Evolutionary conservation across 2,797 vertebrate genomes (phyloP), one percentile per base, ranked within the genome.

Genomic region (Diplodus sargus): DNA sequence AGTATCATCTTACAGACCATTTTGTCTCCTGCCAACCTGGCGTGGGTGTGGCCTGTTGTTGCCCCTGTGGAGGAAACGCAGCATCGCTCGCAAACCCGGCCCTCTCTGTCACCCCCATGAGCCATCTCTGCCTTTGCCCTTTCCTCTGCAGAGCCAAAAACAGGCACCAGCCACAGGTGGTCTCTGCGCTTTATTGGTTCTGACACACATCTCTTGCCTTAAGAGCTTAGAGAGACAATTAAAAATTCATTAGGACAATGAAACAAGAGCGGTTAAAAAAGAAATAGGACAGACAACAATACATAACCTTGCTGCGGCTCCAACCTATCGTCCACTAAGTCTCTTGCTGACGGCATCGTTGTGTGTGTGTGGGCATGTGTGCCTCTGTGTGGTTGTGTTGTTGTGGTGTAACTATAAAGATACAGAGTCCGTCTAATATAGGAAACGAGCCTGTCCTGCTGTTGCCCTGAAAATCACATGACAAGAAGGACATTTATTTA

Each of bases 101-200:
- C 82, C 59, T 45, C 76, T 57, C 74, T 43, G 23, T 79, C 79
- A 70, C 42, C 78, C 84, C 92, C 87, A 83, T 76, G 70, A 88
- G 93, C 83, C 65, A 88, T 88, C 76, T 90, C 83, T 90, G 90
- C 87, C 88, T 93, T 92, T 92, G 91, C 90, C 88, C 91, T 91
- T 90, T 91, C 87, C 86, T 83, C 79, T 77, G 71, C 83, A 4
- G 83, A 86, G 89, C 83, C 88, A 89, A 89, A 92, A 89, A 87
- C 86, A 88, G 84, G 87, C 85, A 78, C 66, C 86, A 90, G 87
- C 92, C 93, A 93, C 92, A 94, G 91, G 92, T 94, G 91, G 90
- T 91, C 80, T 74, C 74, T 85, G 82, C 59, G 79, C 86, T 95
- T 90, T 91, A 92, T 93, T 78, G 74, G 78, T 91, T 91, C 82